Evolutionary conservation across 2,113 vertebrate genomes (phyloP).

Genomic region (Loxodonta africana): DNA sequence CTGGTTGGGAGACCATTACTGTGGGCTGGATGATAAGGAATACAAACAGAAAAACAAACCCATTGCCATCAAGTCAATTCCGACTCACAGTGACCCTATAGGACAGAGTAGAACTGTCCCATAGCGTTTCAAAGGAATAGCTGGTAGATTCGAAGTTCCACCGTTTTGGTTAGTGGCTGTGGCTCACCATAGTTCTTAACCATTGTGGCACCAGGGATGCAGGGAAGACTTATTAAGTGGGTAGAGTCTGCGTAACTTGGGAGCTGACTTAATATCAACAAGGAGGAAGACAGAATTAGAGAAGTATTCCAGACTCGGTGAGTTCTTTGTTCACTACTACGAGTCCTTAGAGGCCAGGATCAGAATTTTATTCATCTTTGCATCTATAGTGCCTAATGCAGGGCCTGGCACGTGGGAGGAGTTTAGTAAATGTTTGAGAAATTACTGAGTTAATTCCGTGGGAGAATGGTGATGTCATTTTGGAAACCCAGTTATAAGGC

Average conservation of each 20-base stretch:
- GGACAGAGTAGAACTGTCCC: too few relatives aligned
- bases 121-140: too few relatives aligned
- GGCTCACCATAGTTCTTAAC: too few relatives aligned
- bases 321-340: neutral
- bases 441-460: neutral
- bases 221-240: neutral
- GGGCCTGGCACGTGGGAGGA: too few relatives aligned
- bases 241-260: neutral
- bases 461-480: neutral
- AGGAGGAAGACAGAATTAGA: neutral
- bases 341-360: neutral
- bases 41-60: neutral
- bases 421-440: neutral
- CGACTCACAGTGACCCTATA: too few relatives aligned
- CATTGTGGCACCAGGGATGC: neutral
- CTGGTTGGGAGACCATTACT: neutral
- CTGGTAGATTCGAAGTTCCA: too few relatives aligned
- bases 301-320: neutral
- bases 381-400: neutral
- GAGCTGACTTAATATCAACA: neutral
- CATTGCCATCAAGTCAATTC: too few relatives aligned
- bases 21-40: neutral
- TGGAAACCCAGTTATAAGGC: slow-evolving; percentile 23
- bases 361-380: neutral
- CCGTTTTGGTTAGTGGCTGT: too few relatives aligned